Percentiles rank a stretch among this genome's conserved stretches.
Evolutionary conservation across 2,797 vertebrate species (phyloP).

Genomic region (Darevskia mixta): DNA sequence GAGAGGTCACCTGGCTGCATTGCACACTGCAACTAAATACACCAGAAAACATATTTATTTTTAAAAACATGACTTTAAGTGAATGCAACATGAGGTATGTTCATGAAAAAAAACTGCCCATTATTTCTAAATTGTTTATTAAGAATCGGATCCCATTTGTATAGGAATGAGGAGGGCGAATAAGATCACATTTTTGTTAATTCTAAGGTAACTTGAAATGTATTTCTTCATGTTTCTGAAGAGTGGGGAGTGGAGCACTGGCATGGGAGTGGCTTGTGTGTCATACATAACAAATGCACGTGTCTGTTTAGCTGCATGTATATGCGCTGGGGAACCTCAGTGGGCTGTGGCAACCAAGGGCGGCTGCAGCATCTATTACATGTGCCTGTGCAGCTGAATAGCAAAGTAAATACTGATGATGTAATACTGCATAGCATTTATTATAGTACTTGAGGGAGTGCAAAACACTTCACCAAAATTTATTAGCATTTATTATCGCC

Average conservation of each 20-base stretch:
- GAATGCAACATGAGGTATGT: constrained; percentile 25
- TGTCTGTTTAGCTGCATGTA: not conserved
- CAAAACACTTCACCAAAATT: not conserved
- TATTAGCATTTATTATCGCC: not conserved
- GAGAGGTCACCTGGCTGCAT: not conserved
- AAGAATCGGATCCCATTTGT: constrained; percentile 30
- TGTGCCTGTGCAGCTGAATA: not conserved
- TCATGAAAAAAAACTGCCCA: constrained; percentile 26
- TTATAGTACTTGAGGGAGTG: not conserved
- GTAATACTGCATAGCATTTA: not conserved
- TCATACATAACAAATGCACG: not conserved
- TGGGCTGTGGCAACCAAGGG: not conserved
- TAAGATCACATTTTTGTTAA: constrained; percentile 58
- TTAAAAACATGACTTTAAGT: constrained; percentile 37
- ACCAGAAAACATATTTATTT: constrained; percentile 18
- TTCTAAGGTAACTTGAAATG: not conserved
- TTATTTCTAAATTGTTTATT: not conserved
- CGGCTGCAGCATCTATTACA: not conserved
- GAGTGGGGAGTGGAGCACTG: not conserved
- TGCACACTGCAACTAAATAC: not conserved
- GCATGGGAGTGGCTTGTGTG: not conserved
- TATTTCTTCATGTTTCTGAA: not conserved
- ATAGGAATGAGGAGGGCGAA: constrained; percentile 36
- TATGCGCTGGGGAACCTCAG: not conserved
- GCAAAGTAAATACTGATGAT: not conserved